Percentiles rank a stretch among this genome's conserved stretches.
phyloP scores from a whole-genome alignment of 2,113 vertebrate genomes.

The Pithys albifrons region DNA sequence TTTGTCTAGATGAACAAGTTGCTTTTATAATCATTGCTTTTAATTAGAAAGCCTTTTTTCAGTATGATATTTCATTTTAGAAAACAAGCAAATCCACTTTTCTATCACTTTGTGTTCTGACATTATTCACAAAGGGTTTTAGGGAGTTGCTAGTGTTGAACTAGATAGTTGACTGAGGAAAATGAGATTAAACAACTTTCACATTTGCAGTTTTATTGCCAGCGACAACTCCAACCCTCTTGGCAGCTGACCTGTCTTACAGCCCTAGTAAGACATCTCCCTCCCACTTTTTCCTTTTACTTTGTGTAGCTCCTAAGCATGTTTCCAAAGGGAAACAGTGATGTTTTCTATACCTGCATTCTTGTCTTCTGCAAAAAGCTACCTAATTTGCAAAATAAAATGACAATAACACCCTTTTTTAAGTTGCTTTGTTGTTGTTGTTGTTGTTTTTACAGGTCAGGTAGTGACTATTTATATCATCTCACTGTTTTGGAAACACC shows the following conservation, averaged over 20 bases:
- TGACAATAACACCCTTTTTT: neutral
- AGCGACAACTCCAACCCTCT: neutral
- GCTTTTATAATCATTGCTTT: neutral
- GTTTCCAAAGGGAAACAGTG: neutral
- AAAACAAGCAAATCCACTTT: neutral
- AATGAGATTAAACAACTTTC: neutral
- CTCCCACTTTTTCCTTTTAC: neutral
- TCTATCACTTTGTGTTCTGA: neutral
- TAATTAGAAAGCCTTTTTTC: neutral
- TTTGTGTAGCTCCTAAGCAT: neutral
- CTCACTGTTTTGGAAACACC: neutral
- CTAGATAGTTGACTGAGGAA: neutral
- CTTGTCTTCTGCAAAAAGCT: neutral
- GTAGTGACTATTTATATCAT: neutral
- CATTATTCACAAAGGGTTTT: constrained; percentile 8
- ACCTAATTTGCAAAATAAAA: neutral
- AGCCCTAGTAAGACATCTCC: neutral
- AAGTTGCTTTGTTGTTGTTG: too few relatives aligned
- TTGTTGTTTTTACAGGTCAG: neutral
- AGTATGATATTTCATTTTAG: neutral
- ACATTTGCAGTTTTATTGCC: neutral
- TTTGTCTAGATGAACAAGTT: neutral
- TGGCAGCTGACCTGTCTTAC: neutral
- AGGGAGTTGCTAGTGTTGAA: constrained; percentile 4
- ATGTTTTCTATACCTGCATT: neutral